phyloP scores from a whole-genome alignment of 2,797 vertebrate species.

The Tachyglossus aculeatus region DNA sequence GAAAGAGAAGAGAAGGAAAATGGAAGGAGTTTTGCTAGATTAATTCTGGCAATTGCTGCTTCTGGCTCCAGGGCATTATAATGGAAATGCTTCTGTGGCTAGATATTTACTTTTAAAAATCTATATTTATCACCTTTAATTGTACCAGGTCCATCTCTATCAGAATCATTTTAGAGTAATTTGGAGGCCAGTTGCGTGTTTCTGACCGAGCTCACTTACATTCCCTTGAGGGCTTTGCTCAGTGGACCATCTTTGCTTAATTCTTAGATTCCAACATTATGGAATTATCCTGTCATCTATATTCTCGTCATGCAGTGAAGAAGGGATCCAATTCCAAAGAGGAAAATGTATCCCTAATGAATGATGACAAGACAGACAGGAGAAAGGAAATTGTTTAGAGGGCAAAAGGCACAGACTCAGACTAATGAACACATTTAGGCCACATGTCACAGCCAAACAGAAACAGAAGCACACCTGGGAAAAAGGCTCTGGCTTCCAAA shows the following conservation, averaged over 20 bases:
- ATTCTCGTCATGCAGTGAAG: slow-evolving; percentile 36
- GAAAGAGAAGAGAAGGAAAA: neutral
- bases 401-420: slow-evolving; percentile 26
- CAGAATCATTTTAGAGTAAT: slow-evolving; percentile 18
- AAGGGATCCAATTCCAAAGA: slow-evolving; percentile 42
- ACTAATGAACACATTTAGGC: slow-evolving; percentile 56
- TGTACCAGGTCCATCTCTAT: slow-evolving; percentile 5
- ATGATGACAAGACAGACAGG: slow-evolving; percentile 22
- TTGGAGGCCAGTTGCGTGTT: slow-evolving; percentile 18
- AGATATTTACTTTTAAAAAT: slow-evolving; percentile 27
- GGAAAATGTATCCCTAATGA: slow-evolving; percentile 57
- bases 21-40: neutral
- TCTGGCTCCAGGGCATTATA: neutral
- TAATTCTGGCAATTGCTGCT: neutral
- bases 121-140: slow-evolving; percentile 4
- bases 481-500: slow-evolving; percentile 5
- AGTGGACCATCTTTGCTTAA: slow-evolving; percentile 55
- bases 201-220: slow-evolving; percentile 39
- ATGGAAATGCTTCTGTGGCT: neutral
- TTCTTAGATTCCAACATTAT: slow-evolving; percentile 50
- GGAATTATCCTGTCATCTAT: slow-evolving; percentile 46
- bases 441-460: slow-evolving; percentile 13
- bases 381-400: slow-evolving; percentile 30
- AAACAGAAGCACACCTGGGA: slow-evolving; percentile 24
- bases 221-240: slow-evolving; percentile 40